phyloP scores from a whole-genome alignment of 2,888 invertebrate species.

The Vesta saturnalis region DNA sequence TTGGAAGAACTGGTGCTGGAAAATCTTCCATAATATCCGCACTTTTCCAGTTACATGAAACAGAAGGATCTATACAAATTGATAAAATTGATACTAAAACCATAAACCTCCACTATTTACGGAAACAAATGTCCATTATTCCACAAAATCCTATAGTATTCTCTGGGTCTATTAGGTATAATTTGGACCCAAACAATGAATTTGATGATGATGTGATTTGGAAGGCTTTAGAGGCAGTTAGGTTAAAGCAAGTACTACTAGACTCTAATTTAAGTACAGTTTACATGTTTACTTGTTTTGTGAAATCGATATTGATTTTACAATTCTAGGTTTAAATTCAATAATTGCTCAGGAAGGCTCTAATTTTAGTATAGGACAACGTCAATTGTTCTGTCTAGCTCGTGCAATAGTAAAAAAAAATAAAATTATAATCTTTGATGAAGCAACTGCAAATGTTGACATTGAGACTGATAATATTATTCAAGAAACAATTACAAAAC shows the following conservation, averaged over 20 bases:
- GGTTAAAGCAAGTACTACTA: slow-evolving; percentile 38
- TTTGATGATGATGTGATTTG: slow-evolving; percentile 82
- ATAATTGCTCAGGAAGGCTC: slow-evolving; percentile 74
- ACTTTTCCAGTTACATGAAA: slow-evolving; percentile 69
- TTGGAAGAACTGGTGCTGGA: slow-evolving; percentile 83
- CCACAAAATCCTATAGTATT: too few species aligned
- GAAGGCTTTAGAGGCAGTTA: slow-evolving; percentile 83
- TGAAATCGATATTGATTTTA: slow-evolving; percentile 61
- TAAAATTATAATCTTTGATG: slow-evolving; percentile 65
- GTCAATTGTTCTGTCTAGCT: slow-evolving; percentile 78
- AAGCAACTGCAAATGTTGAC: slow-evolving; percentile 88
- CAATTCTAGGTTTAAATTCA: slow-evolving; percentile 68
- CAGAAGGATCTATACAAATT: slow-evolving; percentile 64
- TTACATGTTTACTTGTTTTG: slow-evolving; percentile 56
- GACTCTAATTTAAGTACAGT: slow-evolving; percentile 75
- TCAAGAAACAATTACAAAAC: too few species aligned
- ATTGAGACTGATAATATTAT: slow-evolving; percentile 80
- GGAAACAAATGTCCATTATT: slow-evolving; percentile 53
- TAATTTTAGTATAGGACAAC: slow-evolving; percentile 63
- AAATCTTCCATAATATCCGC: slow-evolving; percentile 72
- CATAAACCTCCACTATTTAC: slow-evolving; percentile 60
- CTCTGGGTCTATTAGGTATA: neutral
- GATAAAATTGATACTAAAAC: slow-evolving; percentile 63
- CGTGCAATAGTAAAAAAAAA: slow-evolving; percentile 67
- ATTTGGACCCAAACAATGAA: slow-evolving; percentile 62